Base-by-base conservation (phyloP, 2,888 invertebrate species). In the Tethea ocularis region DNA sequence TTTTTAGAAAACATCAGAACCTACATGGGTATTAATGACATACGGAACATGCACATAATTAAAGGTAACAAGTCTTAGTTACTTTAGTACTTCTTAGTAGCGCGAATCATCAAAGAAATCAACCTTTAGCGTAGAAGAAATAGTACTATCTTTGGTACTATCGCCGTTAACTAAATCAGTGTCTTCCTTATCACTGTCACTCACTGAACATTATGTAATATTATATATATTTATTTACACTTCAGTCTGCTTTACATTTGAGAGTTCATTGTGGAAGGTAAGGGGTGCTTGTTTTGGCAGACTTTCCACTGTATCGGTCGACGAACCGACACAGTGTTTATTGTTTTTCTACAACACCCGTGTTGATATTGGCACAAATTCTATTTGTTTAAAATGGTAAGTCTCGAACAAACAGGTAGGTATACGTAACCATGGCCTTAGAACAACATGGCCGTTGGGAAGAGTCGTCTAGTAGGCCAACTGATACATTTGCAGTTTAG, bases 291-390 rank as follows among this genome's bases (percentile, higher is more conserved):
- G 79, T 83, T 86, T 91, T 91, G 91, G 91, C 91, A 90, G 79
- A 80, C 80, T 70, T 75, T 72, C 71, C 74, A 72, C 73, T 80
- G 75, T 79, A 82, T 77, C 85, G 90, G 90, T 84, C 88, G 84
- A 74, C 86, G 91, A 91, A 89, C 91, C 75, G 62, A 59, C 69
- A 60, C 62, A 63, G 59, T 87, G 89, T 90, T 91, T 91, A 87
- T 91, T 91, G 89, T 90, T 89, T 87, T 91, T 88, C 84, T 86
- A 82, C 85, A 83, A 80, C 82, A 84, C 77, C 75, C 73, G 74
- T 91, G 90, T 91, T 90, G 88, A 75, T 89, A 88, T 91, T 91
- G 91, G 91, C 91, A 87, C 86, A 83, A 81, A 77, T 76, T 80
- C 78, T 91, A 89, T 91, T 91, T 91, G 88, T 91, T 89, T 91